Base-by-base conservation (phyloP, 2,797 vertebrate genomes). In the Antennarius maculatus region DNA sequence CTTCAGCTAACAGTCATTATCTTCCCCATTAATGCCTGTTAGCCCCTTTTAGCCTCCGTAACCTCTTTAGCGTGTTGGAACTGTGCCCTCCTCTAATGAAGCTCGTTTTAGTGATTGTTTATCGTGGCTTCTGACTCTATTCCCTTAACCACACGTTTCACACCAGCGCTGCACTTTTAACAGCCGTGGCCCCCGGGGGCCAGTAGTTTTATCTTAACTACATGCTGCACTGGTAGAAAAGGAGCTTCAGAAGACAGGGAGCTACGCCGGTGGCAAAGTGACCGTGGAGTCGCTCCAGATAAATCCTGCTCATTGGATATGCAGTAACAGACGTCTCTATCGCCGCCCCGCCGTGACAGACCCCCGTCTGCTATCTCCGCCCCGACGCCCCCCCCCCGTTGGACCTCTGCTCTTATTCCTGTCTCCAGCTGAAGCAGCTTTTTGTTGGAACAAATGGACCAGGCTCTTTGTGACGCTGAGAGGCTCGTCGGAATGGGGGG, bases 241-340 rank as follows among this genome's bases (percentile, higher is more conserved):
- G 18, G 14, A 51, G 42, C 48, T 54, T 69, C 58, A 13, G 23
- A 46, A 34, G 45, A 11, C 47, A 52, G 14, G 63, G 34, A 61
- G 59, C 52, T 50, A 34, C 58, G 49, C 59, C 49, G 43, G 47
- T 54, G 53, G 56, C 42, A 71, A 72, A 75, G 58, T 55, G 46
- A 37, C 27, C 2, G 1, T 42, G 48, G 57, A 66, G 50, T 66
- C 55, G 29, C 17, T 69, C 17, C 56, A 50, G 58, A 66, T 58
- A 70, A 69, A 63, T 58, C 16, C 54, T 18, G 39, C 46, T 52
- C 60, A 58, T 76, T 71, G 61, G 69, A 47, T 41, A 5, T 45
- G 54, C 46, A 34, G 58, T 41, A 16, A 16, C 51, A 46, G 37
- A 78, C 62, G 43, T 54, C 6, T 16, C 43, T 27, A 11, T 54